Conservation (phyloP, 2,888 invertebrate species). For the Invenusta paracnida region DNA sequence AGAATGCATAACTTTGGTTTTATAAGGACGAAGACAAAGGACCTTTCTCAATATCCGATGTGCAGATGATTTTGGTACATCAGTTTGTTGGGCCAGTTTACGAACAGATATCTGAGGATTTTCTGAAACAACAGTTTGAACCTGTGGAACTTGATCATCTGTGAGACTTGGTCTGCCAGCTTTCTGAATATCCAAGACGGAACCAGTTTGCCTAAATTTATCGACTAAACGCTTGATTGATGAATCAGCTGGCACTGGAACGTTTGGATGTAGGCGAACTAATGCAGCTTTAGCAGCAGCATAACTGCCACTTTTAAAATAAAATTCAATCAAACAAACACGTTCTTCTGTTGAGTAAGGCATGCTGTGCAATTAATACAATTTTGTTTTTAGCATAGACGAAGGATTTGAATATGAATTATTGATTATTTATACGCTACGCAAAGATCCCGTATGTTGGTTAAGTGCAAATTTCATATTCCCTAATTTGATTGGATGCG, state of each 20-base stretch:
- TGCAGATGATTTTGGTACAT: constrained; percentile 29
- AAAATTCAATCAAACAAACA: constrained; percentile 29
- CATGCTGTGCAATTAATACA: constrained; percentile 20
- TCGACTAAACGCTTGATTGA: constrained; percentile 24
- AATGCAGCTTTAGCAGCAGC: constrained; percentile 29
- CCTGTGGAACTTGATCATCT: constrained; percentile 25
- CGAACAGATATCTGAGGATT: constrained; percentile 23
- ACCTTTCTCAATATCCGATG: constrained; percentile 27
- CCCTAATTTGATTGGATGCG: constrained; percentile 22
- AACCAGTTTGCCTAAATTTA: constrained; percentile 29
- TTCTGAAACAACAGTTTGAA: constrained; percentile 29
- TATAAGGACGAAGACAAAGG: neutral
- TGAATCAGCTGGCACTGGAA: constrained; percentile 29
- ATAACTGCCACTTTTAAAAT: constrained; percentile 22
- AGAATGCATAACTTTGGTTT: constrained; percentile 29
- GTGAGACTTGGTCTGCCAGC: constrained; percentile 29
- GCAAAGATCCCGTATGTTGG: constrained; percentile 26
- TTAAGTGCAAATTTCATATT: constrained; percentile 29
- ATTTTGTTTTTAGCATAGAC: constrained; percentile 23
- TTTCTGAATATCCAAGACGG: constrained; percentile 29
- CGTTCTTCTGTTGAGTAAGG: constrained; percentile 21
- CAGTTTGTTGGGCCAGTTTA: constrained; percentile 29
- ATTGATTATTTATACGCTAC: constrained; percentile 23
- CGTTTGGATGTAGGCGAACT: constrained; percentile 13
- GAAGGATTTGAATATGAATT: constrained; percentile 26